These are phyloP conservation scores for Lepidurus couesii DNA, from an alignment of 1,140 invertebrate species.

Conservation along the genomic window DNA sequence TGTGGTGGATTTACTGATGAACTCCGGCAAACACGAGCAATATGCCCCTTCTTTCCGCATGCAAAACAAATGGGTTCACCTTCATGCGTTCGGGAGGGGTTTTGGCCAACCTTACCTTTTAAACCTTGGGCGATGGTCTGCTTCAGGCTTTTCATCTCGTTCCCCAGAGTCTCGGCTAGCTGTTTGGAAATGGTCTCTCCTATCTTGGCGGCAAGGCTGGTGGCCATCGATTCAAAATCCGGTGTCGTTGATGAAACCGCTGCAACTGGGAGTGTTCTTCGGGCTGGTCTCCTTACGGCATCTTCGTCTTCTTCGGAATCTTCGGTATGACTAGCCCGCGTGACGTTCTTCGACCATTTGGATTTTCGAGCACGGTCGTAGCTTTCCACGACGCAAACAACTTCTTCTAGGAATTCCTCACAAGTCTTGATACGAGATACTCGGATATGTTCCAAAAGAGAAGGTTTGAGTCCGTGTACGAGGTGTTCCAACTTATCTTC, in stretches of 20 bases:
- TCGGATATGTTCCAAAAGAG: neutral
- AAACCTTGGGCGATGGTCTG: neutral
- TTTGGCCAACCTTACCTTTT: neutral
- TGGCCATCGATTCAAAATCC: neutral
- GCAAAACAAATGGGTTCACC: neutral
- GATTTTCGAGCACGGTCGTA: neutral
- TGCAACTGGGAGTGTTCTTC: neutral
- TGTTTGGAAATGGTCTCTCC: neutral
- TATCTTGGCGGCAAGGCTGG: neutral
- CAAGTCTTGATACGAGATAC: neutral
- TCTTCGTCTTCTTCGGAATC: neutral
- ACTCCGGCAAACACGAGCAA: neutral
- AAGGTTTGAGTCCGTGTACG: neutral
- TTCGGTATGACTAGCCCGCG: neutral
- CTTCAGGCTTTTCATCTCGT: neutral
- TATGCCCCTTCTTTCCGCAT: neutral
- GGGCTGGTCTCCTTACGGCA: no score
- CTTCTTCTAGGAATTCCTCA: neutral
- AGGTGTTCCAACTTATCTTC: slow-evolving; percentile 24
- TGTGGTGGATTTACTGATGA: neutral
- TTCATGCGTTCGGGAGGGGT: neutral
- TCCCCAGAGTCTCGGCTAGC: neutral
- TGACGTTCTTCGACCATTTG: neutral
- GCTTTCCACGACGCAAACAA: neutral
- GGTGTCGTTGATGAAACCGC: neutral